Evolutionary conservation across 2,113 vertebrate genomes (phyloP).

Genomic region (Ptychochromis oligacanthus): DNA sequence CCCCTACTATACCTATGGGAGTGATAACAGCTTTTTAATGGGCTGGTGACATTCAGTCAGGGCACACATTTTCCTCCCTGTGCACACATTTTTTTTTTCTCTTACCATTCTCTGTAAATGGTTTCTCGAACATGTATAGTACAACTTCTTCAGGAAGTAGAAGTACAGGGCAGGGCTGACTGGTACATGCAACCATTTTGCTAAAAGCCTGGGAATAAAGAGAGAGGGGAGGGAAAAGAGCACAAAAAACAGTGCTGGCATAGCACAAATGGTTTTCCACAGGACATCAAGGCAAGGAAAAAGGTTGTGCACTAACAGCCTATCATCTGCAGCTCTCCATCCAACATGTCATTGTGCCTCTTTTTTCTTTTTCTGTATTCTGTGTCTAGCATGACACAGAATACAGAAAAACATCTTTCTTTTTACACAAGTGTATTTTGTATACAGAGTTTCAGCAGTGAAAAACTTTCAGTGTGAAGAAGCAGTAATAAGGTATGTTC

Average conservation of each 20-base stretch:
- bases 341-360: not conserved
- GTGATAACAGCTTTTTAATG: not conserved
- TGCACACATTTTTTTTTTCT: not conserved
- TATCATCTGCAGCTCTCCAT: not conserved
- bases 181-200: not conserved
- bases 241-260: not conserved
- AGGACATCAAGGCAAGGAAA: not conserved
- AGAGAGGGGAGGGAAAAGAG: not conserved
- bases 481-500: not conserved
- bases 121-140: not conserved
- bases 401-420: not conserved
- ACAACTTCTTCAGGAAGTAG: not conserved
- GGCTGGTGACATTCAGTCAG: not conserved
- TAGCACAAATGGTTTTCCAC: not conserved
- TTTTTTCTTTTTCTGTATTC: too few species aligned
- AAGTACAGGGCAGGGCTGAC: not conserved
- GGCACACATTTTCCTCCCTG: not conserved
- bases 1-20: not conserved
- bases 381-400: not conserved
- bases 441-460: not conserved
- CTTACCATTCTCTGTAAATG: too few species aligned
- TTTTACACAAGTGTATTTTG: not conserved
- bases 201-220: conserved; percentile 3
- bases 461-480: not conserved
- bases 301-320: not conserved